A percentile compares a stretch with the other conserved stretches of the same genome.
These are phyloP conservation scores for Spisula subtruncata DNA, from an alignment of 2,888 invertebrate genomes.

Conservation along the genomic window DNA sequence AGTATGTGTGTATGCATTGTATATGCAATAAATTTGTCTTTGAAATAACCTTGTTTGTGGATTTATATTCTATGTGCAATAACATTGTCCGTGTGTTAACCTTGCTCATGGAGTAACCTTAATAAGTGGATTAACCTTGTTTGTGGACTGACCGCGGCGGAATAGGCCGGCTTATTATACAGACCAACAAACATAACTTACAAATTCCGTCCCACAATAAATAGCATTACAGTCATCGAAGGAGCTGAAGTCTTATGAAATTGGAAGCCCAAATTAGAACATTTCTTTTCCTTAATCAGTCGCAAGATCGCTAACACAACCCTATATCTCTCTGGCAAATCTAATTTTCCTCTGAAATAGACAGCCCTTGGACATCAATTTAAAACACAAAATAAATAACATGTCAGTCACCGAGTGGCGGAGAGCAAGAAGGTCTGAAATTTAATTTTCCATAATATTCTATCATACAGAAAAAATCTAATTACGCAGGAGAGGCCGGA, in stretches of 20 bases:
- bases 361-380: constrained; percentile 70
- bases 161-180: not conserved
- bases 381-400: constrained; percentile 72
- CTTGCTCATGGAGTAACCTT: too few species aligned
- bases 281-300: constrained; percentile 64
- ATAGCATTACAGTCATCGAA: constrained; percentile 42
- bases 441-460: constrained; percentile 73
- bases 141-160: not conserved
- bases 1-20: too few species aligned
- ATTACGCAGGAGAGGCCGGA: constrained; percentile 53
- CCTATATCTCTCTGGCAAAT: constrained; percentile 68
- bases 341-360: constrained; percentile 63
- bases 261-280: constrained; percentile 61
- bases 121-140: too few species aligned
- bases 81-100: too few species aligned
- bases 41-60: too few species aligned
- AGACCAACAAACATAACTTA: not conserved
- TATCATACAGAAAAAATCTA: constrained; percentile 71
- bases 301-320: constrained; percentile 54
- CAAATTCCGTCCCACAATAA: constrained; percentile 20
- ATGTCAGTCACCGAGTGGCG: constrained; percentile 67
- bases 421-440: constrained; percentile 69
- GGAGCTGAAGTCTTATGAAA: constrained; percentile 36
- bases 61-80: too few species aligned
- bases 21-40: too few species aligned